These are phyloP conservation scores for Penaeus japonicus DNA, from an alignment of 1,140 invertebrate genomes.

Conservation along the genomic window DNA sequence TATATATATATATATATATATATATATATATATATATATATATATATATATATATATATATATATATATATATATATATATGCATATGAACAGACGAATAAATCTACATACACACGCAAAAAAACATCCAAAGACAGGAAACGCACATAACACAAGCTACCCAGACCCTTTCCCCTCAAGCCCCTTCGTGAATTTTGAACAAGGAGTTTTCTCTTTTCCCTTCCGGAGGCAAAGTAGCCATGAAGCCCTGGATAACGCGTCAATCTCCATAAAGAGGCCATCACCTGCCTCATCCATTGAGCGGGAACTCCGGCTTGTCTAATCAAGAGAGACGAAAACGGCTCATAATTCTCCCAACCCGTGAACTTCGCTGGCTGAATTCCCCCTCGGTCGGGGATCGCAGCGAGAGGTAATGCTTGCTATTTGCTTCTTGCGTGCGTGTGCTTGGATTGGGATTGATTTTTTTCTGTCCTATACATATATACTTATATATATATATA, in stretches of 20 bases:
- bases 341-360: too few species aligned
- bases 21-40: neutral
- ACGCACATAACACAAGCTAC: neutral
- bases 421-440: too few species aligned
- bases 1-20: neutral
- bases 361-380: too few species aligned
- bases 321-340: too few species aligned
- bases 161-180: neutral
- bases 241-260: too few species aligned
- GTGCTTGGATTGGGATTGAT: neutral
- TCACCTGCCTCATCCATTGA: too few species aligned
- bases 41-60: neutral
- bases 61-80: neutral
- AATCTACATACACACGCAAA: neutral
- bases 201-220: too few species aligned
- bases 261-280: too few species aligned
- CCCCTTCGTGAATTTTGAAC: neutral
- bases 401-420: too few species aligned
- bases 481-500: neutral
- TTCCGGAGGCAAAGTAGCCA: too few species aligned
- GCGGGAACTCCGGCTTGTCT: too few species aligned
- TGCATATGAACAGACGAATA: neutral
- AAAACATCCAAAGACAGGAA: neutral
- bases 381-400: too few species aligned
- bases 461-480: neutral